phyloP scores from a whole-genome alignment of 2,797 vertebrate genomes.

The Brotula barbata region DNA sequence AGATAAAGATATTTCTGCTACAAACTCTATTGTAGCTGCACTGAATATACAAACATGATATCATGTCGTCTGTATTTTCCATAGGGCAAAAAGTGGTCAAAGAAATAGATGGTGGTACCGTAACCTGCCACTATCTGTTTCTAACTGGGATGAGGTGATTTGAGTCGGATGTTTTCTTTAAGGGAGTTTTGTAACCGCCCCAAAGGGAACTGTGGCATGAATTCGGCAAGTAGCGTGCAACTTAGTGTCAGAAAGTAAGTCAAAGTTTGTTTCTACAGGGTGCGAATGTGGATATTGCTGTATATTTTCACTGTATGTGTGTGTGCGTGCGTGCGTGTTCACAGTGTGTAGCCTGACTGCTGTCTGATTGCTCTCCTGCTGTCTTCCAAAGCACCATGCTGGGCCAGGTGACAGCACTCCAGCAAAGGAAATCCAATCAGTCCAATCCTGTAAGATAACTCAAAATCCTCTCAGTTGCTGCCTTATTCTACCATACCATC shows the following conservation, averaged over 20 bases:
- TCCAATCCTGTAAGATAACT: slow-evolving; percentile 63
- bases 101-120: too few relatives aligned
- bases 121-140: too few relatives aligned
- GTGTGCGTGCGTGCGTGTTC: slow-evolving; percentile 11
- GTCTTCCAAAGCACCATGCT: slow-evolving; percentile 42
- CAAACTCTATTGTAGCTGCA: too few relatives aligned
- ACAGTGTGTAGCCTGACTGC: slow-evolving; percentile 30
- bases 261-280: slow-evolving; percentile 18
- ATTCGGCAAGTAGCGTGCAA: not conserved
- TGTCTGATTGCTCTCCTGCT: slow-evolving; percentile 60
- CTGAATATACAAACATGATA: too few relatives aligned
- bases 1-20: not conserved
- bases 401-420: slow-evolving; percentile 67
- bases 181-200: not conserved
- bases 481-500: slow-evolving; percentile 32
- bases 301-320: slow-evolving; percentile 4
- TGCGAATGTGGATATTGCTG: slow-evolving; percentile 33
- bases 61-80: not conserved
- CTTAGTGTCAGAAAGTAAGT: not conserved
- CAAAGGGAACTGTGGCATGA: not conserved
- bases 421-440: slow-evolving; percentile 71
- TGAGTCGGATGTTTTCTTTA: not conserved
- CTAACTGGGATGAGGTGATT: too few relatives aligned
- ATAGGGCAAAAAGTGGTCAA: slow-evolving; percentile 1
- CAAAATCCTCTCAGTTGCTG: slow-evolving; percentile 59